Evolutionary conservation across 1,140 invertebrate species (phyloP).

Genomic region (Idris sp.): DNA sequence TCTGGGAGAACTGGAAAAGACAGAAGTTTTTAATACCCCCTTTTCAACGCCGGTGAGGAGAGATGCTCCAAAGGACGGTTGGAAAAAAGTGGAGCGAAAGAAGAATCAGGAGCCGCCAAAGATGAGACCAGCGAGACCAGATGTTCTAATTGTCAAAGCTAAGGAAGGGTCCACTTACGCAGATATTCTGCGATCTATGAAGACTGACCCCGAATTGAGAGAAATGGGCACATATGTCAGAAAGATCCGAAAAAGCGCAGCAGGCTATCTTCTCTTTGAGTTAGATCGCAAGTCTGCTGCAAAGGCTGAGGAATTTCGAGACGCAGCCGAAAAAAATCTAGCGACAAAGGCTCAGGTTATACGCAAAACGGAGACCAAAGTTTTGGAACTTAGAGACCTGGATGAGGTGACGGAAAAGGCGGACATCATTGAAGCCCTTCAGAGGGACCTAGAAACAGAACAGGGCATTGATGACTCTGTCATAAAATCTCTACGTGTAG

Average conservation of each 20-base stretch:
- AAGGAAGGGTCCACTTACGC: neutral
- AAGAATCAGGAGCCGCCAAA: neutral
- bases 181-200: slow-evolving; percentile 4
- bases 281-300: neutral
- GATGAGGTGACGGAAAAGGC: no score
- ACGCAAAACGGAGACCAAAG: no score
- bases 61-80: no score
- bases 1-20: no score
- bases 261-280: slow-evolving; percentile 3
- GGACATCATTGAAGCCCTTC: no score
- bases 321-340: neutral
- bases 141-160: neutral
- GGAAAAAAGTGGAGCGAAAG: no score
- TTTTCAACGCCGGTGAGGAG: no score
- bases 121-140: neutral
- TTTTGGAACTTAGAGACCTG: no score
- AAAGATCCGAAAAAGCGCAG: neutral
- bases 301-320: neutral
- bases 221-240: neutral
- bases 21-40: no score
- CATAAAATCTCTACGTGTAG: no score
- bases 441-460: no score
- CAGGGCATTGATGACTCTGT: no score
- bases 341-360: neutral
- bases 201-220: slow-evolving; percentile 1